Conservation (phyloP, 2,888 invertebrate genomes). For the Antheraea yamamai region DNA sequence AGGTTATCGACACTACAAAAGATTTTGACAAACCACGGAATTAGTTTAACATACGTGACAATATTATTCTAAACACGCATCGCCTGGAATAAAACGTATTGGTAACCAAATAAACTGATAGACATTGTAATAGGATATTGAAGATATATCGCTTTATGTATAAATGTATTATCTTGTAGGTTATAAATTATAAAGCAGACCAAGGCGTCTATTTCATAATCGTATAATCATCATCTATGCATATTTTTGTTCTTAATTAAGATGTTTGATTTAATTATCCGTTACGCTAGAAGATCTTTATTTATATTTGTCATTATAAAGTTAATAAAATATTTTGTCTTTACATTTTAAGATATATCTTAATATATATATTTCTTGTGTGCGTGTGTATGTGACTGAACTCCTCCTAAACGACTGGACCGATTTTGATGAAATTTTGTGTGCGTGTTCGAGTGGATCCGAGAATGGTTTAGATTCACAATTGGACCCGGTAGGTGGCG, state of each 20-base stretch:
- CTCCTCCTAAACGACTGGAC: no score
- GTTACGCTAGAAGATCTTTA: background rate
- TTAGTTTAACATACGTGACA: background rate
- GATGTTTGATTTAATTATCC: background rate
- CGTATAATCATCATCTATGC: background rate
- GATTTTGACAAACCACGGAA: conserved; percentile 3
- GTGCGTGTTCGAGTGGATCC: no score
- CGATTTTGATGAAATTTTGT: no score
- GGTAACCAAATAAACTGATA: background rate
- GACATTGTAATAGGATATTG: background rate
- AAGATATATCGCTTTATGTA: background rate
- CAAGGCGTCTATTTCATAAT: no score
- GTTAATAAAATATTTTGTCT: background rate
- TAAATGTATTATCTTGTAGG: background rate
- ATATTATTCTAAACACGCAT: background rate
- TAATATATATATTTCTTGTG: no score
- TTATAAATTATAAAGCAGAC: background rate
- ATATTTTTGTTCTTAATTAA: background rate
- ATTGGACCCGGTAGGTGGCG: no score
- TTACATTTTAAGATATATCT: background rate
- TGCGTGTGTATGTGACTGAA: no score
- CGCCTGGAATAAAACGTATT: background rate
- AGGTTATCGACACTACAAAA: conserved; percentile 4
- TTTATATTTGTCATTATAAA: background rate
- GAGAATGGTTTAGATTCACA: no score